Base-by-base conservation (phyloP, 2,888 invertebrate species). In the Drosophila dives region DNA sequence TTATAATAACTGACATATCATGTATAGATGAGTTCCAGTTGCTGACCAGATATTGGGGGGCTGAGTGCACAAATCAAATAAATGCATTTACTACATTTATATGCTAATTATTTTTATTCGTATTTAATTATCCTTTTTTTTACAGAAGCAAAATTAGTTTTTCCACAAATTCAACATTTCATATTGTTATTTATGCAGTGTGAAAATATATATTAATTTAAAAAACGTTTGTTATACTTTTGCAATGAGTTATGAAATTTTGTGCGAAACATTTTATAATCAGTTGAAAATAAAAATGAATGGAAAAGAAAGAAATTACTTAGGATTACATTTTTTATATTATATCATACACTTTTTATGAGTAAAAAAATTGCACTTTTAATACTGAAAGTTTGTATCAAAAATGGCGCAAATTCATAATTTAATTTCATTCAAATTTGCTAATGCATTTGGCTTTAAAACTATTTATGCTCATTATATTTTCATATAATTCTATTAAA, bases 101-200 rank as follows among this genome's bases (percentile, higher is more conserved):
- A 75, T 84, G 81, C 78, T 77, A 81, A 89, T 86, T 84, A 81
- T 86, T 74, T 83, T 70, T 81, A 85, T 86, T 77, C 72, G 80
- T 75, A 75, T 84, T 89, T 89, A 84, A 85, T 89, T 87, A 77
- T 69, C 65, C 70, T 77, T 68, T 64, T 59, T 49, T 26, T 20
- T 26, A 10, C 8, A n/a, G 29, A 51, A 23, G 33, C 26, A 26
- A 38, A 12, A 36, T 49, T 32, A 10, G 5, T 11, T 51, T 29
- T 12, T 49, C 60, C 60, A 15, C n/a, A 17, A 60, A 48, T 58
- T 64, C 29, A 23, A 51, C 33, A 34, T 61, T 65, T 51, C 1
- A 32, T 4, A 58, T 50, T 67, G 23, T 23, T 15, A 23, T 33
- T 54, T 33, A 38, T 67, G 61, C 26, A 26, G 23, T 54, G 54